These are phyloP conservation scores for Crypturellus undulatus DNA, from an alignment of 2,113 vertebrate genomes.

Conservation along the genomic window DNA sequence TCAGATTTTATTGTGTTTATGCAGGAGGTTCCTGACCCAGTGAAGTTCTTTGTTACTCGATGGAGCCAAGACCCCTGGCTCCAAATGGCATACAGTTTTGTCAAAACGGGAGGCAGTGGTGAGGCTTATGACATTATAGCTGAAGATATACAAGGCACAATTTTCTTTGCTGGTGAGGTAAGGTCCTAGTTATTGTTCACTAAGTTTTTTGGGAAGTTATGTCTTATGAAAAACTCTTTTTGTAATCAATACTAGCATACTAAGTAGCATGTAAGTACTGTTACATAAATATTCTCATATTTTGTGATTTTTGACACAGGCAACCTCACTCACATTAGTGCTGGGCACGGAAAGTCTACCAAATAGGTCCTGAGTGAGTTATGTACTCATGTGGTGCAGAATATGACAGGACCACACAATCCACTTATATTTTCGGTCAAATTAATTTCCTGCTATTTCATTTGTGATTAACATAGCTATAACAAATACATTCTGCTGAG, in stretches of 20 bases:
- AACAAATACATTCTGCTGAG: neutral
- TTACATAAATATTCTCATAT: neutral
- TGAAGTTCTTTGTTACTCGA: constrained; percentile 89
- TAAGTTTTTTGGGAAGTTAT: neutral
- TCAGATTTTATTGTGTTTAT: neutral
- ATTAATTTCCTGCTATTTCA: neutral
- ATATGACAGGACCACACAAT: neutral
- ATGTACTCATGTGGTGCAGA: neutral
- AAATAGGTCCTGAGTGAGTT: neutral
- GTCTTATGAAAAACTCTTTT: neutral
- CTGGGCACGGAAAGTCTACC: neutral
- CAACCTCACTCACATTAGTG: neutral
- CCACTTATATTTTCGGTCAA: neutral
- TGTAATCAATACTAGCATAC: neutral
- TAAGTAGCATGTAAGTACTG: neutral
- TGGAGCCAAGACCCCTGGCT: constrained; percentile 94
- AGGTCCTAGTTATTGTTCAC: neutral
- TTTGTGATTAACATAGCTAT: neutral
- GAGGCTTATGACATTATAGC: constrained; percentile 96
- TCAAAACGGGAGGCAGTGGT: constrained; percentile 94
- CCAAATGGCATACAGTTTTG: constrained; percentile 98
- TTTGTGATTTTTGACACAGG: neutral
- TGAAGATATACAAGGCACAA: constrained; percentile 92
- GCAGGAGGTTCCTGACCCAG: constrained; percentile 92
- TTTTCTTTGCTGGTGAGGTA: constrained; percentile 97